Evolutionary conservation across 2,113 vertebrate species (phyloP).

Genomic region (Phodopus roborovskii): DNA sequence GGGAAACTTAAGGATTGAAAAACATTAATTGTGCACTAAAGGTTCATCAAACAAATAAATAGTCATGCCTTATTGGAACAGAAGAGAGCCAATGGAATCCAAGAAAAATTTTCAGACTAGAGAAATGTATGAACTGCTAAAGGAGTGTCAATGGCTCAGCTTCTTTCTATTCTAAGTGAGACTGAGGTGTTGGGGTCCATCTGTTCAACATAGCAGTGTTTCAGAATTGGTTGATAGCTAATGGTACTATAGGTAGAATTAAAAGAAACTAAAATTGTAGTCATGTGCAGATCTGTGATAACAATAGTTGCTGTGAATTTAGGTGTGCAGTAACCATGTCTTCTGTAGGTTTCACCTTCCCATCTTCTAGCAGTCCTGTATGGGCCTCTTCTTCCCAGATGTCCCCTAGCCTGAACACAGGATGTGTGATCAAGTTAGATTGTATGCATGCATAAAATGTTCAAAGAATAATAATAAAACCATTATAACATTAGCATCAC

Average conservation of each 20-base stretch:
- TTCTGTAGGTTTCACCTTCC: not conserved
- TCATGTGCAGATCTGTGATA: not conserved
- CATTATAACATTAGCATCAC: not conserved
- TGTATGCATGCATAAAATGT: not conserved
- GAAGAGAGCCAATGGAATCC: not conserved
- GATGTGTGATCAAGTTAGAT: not conserved
- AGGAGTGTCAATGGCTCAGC: not conserved
- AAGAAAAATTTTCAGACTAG: not conserved
- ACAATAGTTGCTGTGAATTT: not conserved
- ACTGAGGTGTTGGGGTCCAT: not conserved
- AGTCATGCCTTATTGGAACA: not conserved
- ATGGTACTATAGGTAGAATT: not conserved
- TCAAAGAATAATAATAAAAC: not conserved
- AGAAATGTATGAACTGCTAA: not conserved
- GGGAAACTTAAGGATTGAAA: not conserved
- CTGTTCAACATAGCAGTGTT: not conserved
- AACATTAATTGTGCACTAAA: not conserved
- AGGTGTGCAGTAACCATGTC: not conserved
- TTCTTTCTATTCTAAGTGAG: not conserved
- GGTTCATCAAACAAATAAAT: not conserved
- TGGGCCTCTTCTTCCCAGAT: not conserved
- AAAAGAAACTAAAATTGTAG: not conserved
- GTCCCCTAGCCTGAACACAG: not conserved
- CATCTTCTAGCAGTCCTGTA: not conserved
- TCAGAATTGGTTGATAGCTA: not conserved